Evolutionary conservation across 2,888 invertebrate species (phyloP).

Genomic region (Apamea anceps): DNA sequence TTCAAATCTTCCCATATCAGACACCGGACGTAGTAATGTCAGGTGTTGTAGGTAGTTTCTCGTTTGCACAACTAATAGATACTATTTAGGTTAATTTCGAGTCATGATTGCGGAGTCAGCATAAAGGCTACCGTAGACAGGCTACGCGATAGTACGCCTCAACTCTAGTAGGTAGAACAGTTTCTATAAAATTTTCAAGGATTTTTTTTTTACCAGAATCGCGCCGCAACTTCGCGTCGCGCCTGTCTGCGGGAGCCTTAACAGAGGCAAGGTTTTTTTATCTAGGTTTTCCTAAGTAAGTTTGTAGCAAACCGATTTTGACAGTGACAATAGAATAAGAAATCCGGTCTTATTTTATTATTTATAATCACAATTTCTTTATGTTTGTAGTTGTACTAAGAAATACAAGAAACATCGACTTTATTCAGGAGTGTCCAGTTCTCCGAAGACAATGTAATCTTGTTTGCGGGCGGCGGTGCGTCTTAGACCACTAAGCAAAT

Average conservation of each 20-base stretch:
- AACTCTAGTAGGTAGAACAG: neutral
- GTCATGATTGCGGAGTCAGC: conserved; percentile 6
- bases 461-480: neutral
- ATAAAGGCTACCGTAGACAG: neutral
- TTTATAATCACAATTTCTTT: conserved; percentile 5
- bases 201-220: neutral
- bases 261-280: neutral
- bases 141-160: neutral
- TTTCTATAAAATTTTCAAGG: neutral
- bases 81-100: conserved; percentile 16
- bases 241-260: neutral
- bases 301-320: neutral
- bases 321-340: neutral
- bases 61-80: conserved; percentile 3
- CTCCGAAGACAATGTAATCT: neutral
- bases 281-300: neutral
- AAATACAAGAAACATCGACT: neutral
- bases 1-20: conserved; percentile 38
- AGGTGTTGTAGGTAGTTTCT: conserved; percentile 23
- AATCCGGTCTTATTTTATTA: neutral
- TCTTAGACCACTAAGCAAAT: conserved; percentile 9
- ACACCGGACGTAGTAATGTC: conserved; percentile 28
- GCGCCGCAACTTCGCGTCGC: neutral
- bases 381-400: neutral
- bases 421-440: conserved; percentile 6